Evolutionary conservation across 2,888 invertebrate genomes (phyloP).

Genomic region (Pandemis cinnamomeana): DNA sequence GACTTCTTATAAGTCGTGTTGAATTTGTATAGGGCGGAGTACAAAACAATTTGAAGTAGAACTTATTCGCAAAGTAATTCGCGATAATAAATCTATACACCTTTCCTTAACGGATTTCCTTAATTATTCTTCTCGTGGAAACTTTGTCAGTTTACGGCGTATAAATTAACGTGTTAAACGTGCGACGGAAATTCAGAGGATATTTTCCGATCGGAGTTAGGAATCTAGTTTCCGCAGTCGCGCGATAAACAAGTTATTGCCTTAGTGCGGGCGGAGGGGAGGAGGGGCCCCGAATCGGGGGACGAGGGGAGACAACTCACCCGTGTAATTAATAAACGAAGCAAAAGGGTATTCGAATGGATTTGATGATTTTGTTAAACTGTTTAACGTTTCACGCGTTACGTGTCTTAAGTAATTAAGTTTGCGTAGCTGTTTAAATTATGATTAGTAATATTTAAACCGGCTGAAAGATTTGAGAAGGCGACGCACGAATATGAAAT

Average conservation of each 20-base stretch:
- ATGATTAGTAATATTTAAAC: slow-evolving; percentile 8
- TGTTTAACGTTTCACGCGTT: slow-evolving; percentile 45
- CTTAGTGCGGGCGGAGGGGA: slow-evolving; percentile 53
- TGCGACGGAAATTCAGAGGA: slow-evolving; percentile 67
- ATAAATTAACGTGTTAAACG: slow-evolving; percentile 50
- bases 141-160: slow-evolving; percentile 47
- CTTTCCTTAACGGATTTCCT: slow-evolving; percentile 46
- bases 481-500: slow-evolving; percentile 1
- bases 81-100: slow-evolving; percentile 44
- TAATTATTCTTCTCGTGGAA: slow-evolving; percentile 47
- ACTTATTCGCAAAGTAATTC: slow-evolving; percentile 37
- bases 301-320: slow-evolving; percentile 55
- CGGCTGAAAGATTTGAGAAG: neutral
- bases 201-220: slow-evolving; percentile 73
- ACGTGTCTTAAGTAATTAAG: slow-evolving; percentile 22
- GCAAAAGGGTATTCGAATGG: slow-evolving; percentile 65
- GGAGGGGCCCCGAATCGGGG: slow-evolving; percentile 45
- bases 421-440: slow-evolving; percentile 16
- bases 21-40: slow-evolving; percentile 1
- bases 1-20: neutral
- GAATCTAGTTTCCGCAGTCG: slow-evolving; percentile 75
- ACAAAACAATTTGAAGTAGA: slow-evolving; percentile 17
- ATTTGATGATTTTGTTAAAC: slow-evolving; percentile 68
- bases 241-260: slow-evolving; percentile 78
- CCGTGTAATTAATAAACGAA: slow-evolving; percentile 78